Base-by-base conservation (phyloP, 2,888 invertebrate species). In the Trissolcus brochymenae region DNA sequence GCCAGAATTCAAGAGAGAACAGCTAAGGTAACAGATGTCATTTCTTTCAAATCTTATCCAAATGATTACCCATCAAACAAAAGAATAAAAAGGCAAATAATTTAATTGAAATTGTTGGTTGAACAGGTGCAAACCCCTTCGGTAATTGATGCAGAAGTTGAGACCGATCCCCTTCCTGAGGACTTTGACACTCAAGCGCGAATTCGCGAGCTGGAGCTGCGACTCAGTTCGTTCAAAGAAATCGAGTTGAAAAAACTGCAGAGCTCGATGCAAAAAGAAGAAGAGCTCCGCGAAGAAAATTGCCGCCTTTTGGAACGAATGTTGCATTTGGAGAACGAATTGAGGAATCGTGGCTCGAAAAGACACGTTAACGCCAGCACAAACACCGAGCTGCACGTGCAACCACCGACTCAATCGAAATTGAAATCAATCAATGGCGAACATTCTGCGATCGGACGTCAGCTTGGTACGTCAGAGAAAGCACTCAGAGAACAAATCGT, bases 391-490 rank as follows among this genome's bases (percentile, higher is more conserved):
- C 51, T 35, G n/a, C 11, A 35, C 1, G 0, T 13, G 7, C 50
- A 29, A 43, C 53, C 53, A 51, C 19, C 43, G 6, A 19, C 21
- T 7, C 35, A 16, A 19, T 2, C 49, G 6, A 40, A 67, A 35
- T 2, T 67, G 21, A 76, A 75, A 13, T 67, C 67, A 14, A 70
- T 62, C 13, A 60, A 49, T 11, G 25, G 67, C 84, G 92, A 90
- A 87, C 62, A 70, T 11, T 92, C 90, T 85, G 86, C 90, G 81
- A 92, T 90, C 83, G 92, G 90, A 87, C 92, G 90, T 82, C 90
- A 90, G 50, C 90, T 90, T 61, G 91, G 91, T 84, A 67, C 57
- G 7, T 79, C 79, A 1, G 82, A 83, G 49, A 75, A 21, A 16
- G 57, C 64, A 9, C 53, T 83, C 16, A 77, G 81, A 11, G 78